Base-by-base conservation (phyloP, 2,888 invertebrate species). In the Tolmerus cingulatus region DNA sequence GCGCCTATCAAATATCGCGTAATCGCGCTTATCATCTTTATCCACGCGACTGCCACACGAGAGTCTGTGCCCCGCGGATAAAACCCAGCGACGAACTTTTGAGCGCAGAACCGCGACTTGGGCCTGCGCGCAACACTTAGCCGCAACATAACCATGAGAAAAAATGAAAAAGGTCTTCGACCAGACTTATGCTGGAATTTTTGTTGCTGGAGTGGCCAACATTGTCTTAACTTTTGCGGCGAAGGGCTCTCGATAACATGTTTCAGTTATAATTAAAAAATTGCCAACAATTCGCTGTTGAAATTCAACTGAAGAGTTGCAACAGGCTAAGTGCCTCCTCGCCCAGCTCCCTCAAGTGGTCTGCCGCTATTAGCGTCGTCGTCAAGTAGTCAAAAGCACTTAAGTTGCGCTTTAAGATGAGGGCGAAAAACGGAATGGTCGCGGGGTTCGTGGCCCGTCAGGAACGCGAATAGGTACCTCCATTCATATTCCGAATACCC, bases 311-410 rank as follows among this genome's bases (percentile, higher is more conserved):
- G 51, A 51, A 66, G 82, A 82, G 66, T 82, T 82, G 82, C 37
- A 82, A 82, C 82, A 82, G 57, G 57, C 34, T 82, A 82, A 82
- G 82, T 82, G 57, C 82, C 66, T 57, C 12, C 66, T 66, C 82
- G 37, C 82, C 37, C 66, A 82, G 40, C 23, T 19, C 82, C 37
- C 76, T 82, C 57, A 82, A 82, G 82, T 82, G 66, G 82, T 82
- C 57, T 82, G 82, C 27, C 37, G 82, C 57, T 82, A 57, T 82
- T 66, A 57, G 66, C 40, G 82, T 82, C 82, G 82, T 82, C 82
- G 82, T 82, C 82, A 82, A 82, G 82, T 82, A 82, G 82, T 82
- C 82, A 66, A 82, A 82, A 82, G 82, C 82, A 82, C 82, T 82
- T 82, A 57, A 82, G 40, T 82, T 82, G 66, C 66, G 66, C 82